These are phyloP conservation scores for Pocillopora grandis DNA, from an alignment of 92 coral and sea anemone genomes.

Conservation along the genomic window DNA sequence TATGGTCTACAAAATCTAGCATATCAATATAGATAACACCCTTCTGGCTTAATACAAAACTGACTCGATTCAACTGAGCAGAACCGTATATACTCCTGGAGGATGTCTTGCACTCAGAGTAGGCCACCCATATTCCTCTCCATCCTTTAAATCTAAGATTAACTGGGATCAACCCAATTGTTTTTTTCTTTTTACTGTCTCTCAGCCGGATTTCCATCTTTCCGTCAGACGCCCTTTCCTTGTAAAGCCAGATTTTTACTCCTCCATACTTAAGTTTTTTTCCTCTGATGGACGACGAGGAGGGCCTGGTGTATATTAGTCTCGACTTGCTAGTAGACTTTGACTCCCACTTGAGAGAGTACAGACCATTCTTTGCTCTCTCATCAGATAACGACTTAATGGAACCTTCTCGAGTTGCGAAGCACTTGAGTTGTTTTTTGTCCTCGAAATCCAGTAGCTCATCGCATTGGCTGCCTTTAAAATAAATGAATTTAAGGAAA, in stretches of 20 bases:
- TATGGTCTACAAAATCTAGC: constrained; percentile 14
- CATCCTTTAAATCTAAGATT: constrained; percentile 46
- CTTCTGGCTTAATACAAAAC: constrained; percentile 24
- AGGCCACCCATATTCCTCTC: constrained; percentile 53
- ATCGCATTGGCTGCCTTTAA: not conserved
- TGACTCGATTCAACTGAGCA: constrained; percentile 22
- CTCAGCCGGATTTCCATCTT: constrained; percentile 23
- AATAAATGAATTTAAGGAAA: not conserved
- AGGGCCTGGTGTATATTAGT: constrained; percentile 2
- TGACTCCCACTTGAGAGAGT: constrained; percentile 18
- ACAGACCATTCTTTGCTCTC: constrained; percentile 1
- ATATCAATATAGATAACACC: constrained; percentile 46
- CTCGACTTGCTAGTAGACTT: not conserved
- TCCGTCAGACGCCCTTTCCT: constrained; percentile 21
- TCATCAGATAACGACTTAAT: not conserved
- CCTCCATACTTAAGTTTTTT: constrained; percentile 33
- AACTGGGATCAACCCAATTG: not conserved
- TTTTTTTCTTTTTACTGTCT: constrained; percentile 7
- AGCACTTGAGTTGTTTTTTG: not conserved
- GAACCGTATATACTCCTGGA: not conserved
- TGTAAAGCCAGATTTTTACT: constrained; percentile 52
- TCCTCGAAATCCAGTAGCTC: constrained; percentile 14
- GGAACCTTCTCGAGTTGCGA: not conserved
- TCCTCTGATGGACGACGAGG: not conserved
- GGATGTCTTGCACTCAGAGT: constrained; percentile 26